phyloP scores from a whole-genome alignment of 2,797 vertebrate species.

The Luscinia luscinia region DNA sequence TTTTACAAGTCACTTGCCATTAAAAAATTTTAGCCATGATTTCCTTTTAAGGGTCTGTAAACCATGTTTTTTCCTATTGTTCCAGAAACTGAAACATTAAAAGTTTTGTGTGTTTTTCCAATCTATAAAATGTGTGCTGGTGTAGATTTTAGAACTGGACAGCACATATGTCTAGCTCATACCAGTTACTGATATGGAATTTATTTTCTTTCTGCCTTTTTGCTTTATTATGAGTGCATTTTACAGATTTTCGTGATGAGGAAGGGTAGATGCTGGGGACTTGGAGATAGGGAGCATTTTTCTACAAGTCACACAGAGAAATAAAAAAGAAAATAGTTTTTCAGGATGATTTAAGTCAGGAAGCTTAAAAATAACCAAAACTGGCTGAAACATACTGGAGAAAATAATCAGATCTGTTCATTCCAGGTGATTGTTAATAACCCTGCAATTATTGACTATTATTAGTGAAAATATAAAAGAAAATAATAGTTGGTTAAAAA shows the following conservation, averaged over 20 bases:
- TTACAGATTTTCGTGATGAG: neutral
- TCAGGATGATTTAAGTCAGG: slow-evolving; percentile 8
- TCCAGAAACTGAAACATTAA: neutral
- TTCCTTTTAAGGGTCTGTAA: neutral
- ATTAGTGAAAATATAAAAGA: slow-evolving; percentile 28
- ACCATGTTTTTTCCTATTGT: neutral
- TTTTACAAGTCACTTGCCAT: neutral
- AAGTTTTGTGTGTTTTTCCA: neutral
- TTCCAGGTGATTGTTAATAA: slow-evolving; percentile 35
- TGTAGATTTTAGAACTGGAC: neutral
- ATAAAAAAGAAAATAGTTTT: slow-evolving; percentile 20
- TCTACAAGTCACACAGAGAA: slow-evolving; percentile 6
- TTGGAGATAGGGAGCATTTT: neutral
- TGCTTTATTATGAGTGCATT: neutral
- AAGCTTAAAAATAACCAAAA: slow-evolving; percentile 34
- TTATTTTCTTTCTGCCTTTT: neutral
- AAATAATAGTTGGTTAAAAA: neutral
- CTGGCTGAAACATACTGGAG: neutral
- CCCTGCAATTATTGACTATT: neutral
- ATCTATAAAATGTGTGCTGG: neutral
- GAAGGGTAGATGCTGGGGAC: neutral
- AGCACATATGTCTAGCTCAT: neutral
- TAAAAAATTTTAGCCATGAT: neutral
- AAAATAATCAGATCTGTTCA: slow-evolving; percentile 31
- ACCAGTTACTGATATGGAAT: neutral